Evolutionary conservation across 2,113 vertebrate genomes (phyloP).

Genomic region (Scatophagus argus): DNA sequence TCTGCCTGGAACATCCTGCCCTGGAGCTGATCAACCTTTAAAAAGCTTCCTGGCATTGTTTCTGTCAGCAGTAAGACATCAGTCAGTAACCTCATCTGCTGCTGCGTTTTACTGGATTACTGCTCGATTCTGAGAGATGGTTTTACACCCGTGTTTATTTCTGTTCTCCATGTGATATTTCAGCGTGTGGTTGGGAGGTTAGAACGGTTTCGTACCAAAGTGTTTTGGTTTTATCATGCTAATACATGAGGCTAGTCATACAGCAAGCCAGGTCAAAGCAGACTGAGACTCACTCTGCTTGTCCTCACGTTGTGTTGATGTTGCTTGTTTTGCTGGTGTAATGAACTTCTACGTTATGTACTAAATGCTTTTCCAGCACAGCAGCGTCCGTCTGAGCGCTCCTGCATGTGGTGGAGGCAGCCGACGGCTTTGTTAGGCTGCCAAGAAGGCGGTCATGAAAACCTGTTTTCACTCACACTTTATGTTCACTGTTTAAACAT

Average conservation of each 20-base stretch:
- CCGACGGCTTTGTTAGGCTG: neutral
- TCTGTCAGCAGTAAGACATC: neutral
- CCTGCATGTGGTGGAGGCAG: neutral
- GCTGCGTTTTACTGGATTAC: slow-evolving; percentile 6
- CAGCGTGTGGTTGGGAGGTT: neutral
- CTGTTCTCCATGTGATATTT: neutral
- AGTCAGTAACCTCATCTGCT: neutral
- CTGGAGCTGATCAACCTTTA: neutral
- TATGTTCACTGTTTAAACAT: neutral
- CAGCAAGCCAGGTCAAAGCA: too few species aligned
- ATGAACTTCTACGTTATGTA: neutral
- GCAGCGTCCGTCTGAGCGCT: neutral
- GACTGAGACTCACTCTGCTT: too few species aligned
- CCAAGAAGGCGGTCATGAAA: neutral
- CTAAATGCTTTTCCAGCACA: neutral
- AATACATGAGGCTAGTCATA: too few species aligned
- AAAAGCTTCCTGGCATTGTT: neutral
- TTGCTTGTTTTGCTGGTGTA: neutral
- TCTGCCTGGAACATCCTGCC: slow-evolving; percentile 1
- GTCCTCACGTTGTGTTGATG: neutral
- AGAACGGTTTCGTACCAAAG: neutral
- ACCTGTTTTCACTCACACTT: slow-evolving; percentile 5
- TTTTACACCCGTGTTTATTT: neutral
- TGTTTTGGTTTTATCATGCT: neutral
- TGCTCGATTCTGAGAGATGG: neutral